Evolutionary conservation across 2,113 vertebrate species (phyloP).

Genomic region (Heterotis niloticus): DNA sequence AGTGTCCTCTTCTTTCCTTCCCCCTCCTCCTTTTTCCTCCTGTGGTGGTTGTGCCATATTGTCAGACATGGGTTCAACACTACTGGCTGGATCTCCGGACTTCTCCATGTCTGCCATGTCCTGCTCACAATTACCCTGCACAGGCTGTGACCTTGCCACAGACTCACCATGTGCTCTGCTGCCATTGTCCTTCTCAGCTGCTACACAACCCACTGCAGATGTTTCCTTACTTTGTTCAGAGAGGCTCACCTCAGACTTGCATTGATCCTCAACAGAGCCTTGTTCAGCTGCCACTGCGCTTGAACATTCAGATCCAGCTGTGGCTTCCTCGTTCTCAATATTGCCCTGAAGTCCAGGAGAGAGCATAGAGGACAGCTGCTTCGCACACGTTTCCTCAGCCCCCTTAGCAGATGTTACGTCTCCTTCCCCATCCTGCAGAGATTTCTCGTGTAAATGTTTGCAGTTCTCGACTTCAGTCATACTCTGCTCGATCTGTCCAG

Average conservation of each 20-base stretch:
- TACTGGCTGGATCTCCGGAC: background rate
- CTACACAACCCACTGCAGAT: background rate
- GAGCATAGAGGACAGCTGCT: background rate
- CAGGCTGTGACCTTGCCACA: constrained; percentile 5
- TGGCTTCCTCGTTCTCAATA: background rate
- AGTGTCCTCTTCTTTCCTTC: background rate
- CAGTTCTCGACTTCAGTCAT: background rate
- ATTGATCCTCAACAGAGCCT: fast-evolving
- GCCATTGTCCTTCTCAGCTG: constrained; percentile 35
- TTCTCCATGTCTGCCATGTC: background rate
- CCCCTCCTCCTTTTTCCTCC: background rate
- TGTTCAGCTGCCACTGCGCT: background rate
- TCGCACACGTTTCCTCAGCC: background rate
- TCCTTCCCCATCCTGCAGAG: background rate
- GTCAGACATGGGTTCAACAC: background rate
- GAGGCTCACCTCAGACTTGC: fast-evolving
- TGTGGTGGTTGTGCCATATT: background rate
- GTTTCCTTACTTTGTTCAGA: constrained; percentile 45
- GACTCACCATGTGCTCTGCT: background rate
- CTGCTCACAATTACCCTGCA: constrained; percentile 7
- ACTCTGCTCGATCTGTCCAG: background rate
- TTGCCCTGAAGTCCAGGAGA: background rate
- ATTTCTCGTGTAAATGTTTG: background rate
- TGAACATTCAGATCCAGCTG: background rate
- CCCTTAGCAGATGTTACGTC: background rate